These are phyloP conservation scores for Cephalopterus ornatus DNA, from an alignment of 2,113 vertebrate species.

Conservation along the genomic window DNA sequence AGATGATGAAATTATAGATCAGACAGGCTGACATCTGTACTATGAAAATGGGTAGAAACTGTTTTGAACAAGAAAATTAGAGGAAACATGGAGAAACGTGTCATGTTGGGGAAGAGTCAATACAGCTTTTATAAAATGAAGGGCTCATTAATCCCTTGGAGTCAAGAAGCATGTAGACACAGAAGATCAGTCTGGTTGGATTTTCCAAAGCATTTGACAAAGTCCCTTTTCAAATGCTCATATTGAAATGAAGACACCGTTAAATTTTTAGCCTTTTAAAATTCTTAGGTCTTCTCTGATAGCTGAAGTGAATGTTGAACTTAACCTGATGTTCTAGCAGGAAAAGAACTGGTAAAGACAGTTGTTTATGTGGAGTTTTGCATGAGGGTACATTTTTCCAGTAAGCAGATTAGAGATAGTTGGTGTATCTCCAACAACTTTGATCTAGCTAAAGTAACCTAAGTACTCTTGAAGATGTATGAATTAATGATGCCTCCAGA, in stretches of 20 bases:
- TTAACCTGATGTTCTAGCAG: neutral
- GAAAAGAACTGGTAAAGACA: neutral
- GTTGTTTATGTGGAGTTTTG: neutral
- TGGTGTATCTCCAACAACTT: neutral
- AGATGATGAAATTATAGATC: constrained; percentile 1
- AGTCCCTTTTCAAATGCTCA: neutral
- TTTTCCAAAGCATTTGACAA: neutral
- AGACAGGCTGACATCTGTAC: constrained; percentile 28
- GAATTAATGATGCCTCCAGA: neutral
- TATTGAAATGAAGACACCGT: neutral
- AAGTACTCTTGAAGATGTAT: neutral
- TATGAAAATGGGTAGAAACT: constrained; percentile 18
- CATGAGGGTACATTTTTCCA: neutral
- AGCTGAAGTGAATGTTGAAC: neutral
- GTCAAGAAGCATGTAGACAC: neutral
- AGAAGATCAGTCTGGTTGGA: neutral
- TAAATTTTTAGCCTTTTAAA: neutral
- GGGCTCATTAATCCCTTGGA: neutral
- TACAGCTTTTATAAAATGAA: neutral
- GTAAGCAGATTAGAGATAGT: neutral
- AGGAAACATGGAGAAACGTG: neutral
- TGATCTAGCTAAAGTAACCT: neutral
- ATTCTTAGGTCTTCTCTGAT: neutral
- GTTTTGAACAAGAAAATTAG: constrained; percentile 14
- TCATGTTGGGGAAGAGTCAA: neutral